A percentile compares a stretch with the other conserved stretches of the same genome.
phyloP scores from a whole-genome alignment of 2,888 invertebrate species.

The Cryptus viduatorius region DNA sequence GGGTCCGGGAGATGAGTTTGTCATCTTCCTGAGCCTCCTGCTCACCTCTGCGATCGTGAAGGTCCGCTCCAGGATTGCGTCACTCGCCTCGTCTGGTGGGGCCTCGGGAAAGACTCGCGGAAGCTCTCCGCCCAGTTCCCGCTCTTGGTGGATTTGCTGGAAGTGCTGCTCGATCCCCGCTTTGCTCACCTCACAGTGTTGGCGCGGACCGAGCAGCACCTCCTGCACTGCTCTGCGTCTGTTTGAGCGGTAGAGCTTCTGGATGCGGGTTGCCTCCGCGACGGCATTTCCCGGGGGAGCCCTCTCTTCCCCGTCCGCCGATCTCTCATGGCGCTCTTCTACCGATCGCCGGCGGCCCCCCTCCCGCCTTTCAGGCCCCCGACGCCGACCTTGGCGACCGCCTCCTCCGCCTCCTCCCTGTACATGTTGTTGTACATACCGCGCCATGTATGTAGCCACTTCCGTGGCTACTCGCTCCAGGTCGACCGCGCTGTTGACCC shows the following conservation, averaged over 20 bases:
- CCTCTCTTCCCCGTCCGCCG: background rate
- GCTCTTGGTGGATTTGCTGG: background rate
- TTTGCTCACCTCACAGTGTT: background rate
- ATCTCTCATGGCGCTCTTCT: background rate
- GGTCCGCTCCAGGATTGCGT: background rate
- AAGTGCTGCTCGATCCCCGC: constrained; percentile 24
- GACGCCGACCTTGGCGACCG: background rate
- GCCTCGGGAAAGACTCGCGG: background rate
- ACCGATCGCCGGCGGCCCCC: background rate
- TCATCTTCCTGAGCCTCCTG: constrained; percentile 1
- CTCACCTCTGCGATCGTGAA: constrained; percentile 9
- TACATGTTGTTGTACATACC: too few relatives aligned
- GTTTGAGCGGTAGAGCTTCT: constrained; percentile 6
- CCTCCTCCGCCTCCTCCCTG: background rate
- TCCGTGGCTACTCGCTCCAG: too few relatives aligned
- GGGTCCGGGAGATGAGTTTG: constrained; percentile 62
- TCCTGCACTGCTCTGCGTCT: constrained; percentile 21
- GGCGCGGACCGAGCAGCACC: constrained; percentile 4
- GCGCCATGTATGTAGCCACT: too few relatives aligned
- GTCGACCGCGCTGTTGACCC: too few relatives aligned
- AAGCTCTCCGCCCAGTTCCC: constrained; percentile 4
- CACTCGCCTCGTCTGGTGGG: background rate
- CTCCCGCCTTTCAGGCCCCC: too few relatives aligned
- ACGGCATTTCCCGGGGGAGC: background rate
- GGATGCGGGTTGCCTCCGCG: background rate